Evolutionary conservation across 2,888 invertebrate species (phyloP).

Genomic region (Perizoma affinitatum): DNA sequence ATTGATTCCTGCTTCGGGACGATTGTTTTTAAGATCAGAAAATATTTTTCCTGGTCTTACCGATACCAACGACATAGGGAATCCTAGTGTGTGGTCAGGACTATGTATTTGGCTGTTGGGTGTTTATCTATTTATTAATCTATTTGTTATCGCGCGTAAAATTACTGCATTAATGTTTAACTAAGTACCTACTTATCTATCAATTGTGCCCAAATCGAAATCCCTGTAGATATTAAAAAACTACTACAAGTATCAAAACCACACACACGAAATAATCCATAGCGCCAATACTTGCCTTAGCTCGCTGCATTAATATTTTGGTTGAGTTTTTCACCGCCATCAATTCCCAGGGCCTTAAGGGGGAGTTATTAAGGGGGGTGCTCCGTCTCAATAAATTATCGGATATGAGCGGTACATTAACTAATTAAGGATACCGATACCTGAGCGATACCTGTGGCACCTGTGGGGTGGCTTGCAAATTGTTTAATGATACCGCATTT

Average conservation of each 20-base stretch:
- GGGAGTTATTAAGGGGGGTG: slow-evolving; percentile 58
- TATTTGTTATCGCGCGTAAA: too few species aligned
- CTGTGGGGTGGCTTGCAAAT: slow-evolving; percentile 27
- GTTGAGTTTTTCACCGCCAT: slow-evolving; percentile 81
- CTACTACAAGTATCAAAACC: slow-evolving; percentile 54
- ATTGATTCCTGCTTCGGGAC: too few species aligned
- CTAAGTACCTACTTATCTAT: too few species aligned
- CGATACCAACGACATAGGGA: too few species aligned
- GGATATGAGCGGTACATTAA: slow-evolving; percentile 81
- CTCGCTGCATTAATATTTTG: slow-evolving; percentile 81
- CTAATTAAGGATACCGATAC: slow-evolving; percentile 80
- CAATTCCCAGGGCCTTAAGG: slow-evolving; percentile 69
- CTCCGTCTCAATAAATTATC: slow-evolving; percentile 83
- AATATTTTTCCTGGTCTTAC: too few species aligned
- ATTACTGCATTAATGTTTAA: too few species aligned
- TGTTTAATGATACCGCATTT: slow-evolving; percentile 13
- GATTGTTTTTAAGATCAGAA: too few species aligned
- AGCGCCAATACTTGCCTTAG: slow-evolving; percentile 75
- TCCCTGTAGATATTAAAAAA: not conserved
- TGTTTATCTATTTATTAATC: too few species aligned
- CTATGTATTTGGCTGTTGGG: too few species aligned
- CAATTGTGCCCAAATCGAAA: not conserved
- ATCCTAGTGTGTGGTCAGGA: too few species aligned
- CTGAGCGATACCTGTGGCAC: slow-evolving; percentile 43
- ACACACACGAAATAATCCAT: slow-evolving; percentile 38